Conservation (phyloP, 2,888 invertebrate species). For the Conops quadrifasciatus region DNA sequence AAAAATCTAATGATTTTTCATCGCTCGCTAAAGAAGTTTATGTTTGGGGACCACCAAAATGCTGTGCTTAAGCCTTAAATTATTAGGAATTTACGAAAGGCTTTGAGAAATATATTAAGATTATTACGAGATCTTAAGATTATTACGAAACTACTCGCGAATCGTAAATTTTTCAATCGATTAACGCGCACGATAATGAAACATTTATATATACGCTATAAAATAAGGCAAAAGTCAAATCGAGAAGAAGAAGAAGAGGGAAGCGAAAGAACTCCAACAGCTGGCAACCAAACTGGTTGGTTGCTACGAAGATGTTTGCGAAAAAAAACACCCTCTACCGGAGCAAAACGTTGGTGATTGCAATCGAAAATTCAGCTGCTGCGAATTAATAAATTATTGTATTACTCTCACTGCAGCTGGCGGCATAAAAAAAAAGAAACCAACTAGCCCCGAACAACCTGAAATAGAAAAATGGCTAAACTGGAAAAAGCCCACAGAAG, state of each 20-base stretch:
- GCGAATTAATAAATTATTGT: conserved; percentile 39
- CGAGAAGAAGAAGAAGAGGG: not conserved
- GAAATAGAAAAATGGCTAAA: not conserved
- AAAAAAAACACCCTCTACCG: conserved; percentile 32
- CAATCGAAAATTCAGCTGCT: conserved; percentile 40
- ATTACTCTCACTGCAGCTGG: conserved; percentile 2
- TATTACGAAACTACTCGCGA: too few relatives aligned
- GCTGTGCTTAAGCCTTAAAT: too few relatives aligned
- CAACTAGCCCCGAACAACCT: not conserved
- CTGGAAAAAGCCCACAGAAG: not conserved
- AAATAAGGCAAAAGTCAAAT: too few relatives aligned
- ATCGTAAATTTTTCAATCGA: conserved; percentile 5
- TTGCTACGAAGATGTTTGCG: not conserved
- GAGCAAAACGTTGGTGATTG: conserved; percentile 38
- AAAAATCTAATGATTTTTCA: too few relatives aligned
- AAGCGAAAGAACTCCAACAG: not conserved
- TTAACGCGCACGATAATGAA: conserved; percentile 8
- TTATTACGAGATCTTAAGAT: too few relatives aligned
- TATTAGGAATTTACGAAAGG: too few relatives aligned
- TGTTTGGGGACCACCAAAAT: too few relatives aligned
- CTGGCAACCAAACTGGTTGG: not conserved
- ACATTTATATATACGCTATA: conserved; percentile 11
- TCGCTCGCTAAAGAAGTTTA: too few relatives aligned
- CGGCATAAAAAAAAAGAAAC: not conserved
- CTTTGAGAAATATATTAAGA: too few relatives aligned